These are phyloP conservation scores for Alligator sinensis DNA, from an alignment of 2,113 vertebrate species.

Conservation along the genomic window DNA sequence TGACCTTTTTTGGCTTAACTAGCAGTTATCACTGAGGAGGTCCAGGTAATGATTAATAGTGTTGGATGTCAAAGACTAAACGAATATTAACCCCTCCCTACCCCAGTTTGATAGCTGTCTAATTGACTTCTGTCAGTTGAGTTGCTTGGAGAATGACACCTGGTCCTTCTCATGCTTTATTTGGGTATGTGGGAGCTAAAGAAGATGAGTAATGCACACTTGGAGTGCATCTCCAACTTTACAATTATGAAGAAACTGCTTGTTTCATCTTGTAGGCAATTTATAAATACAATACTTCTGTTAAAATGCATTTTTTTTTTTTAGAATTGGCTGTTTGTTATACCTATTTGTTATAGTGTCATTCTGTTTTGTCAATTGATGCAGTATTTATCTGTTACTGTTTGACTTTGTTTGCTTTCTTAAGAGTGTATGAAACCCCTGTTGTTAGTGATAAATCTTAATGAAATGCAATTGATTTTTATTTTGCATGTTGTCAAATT, in stretches of 20 bases:
- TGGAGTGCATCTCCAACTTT: background rate
- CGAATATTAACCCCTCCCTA: background rate
- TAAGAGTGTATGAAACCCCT: background rate
- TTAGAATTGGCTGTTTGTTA: background rate
- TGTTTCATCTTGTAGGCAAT: background rate
- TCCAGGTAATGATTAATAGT: background rate
- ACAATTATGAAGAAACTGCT: background rate
- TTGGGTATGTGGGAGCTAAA: constrained; percentile 47
- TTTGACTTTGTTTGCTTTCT: background rate
- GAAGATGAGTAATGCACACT: constrained; percentile 41
- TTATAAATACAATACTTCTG: background rate
- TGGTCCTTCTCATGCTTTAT: constrained; percentile 44
- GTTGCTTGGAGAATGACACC: background rate
- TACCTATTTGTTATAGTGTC: accelerated
- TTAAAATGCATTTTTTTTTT: background rate
- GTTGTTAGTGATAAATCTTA: background rate
- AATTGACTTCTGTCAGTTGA: background rate
- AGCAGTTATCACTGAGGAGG: background rate
- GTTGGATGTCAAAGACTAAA: background rate
- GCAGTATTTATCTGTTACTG: background rate
- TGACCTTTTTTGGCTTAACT: background rate
- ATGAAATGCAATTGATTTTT: background rate
- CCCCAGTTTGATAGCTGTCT: background rate
- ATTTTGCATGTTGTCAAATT: background rate
- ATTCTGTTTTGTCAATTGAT: background rate